A percentile compares a stretch with the other conserved stretches of the same genome.
phyloP scores from a whole-genome alignment of 1,140 invertebrate species.

The Ostrea denselamellosa region DNA sequence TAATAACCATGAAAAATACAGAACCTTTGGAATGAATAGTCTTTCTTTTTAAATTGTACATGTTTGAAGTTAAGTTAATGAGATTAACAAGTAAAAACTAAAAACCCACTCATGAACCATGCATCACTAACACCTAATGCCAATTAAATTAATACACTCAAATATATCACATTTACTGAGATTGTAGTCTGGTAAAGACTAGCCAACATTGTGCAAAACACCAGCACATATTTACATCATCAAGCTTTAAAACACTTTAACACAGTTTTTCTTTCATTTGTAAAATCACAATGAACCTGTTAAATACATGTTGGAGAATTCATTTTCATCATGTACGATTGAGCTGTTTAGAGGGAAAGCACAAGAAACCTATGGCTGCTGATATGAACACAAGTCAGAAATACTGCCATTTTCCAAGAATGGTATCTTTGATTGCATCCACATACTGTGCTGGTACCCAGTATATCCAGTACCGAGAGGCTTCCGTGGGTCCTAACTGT shows the following conservation, averaged over 20 bases:
- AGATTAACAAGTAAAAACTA: background rate
- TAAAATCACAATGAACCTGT: background rate
- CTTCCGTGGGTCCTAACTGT: slow-evolving; percentile 76
- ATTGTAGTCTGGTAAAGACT: background rate
- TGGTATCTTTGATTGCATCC: slow-evolving; percentile 93
- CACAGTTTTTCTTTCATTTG: background rate
- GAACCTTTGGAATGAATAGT: background rate
- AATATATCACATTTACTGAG: slow-evolving; percentile 11
- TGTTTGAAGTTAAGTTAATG: background rate
- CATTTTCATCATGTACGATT: slow-evolving; percentile 8
- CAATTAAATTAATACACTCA: background rate
- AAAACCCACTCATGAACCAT: background rate
- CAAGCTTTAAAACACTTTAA: slow-evolving; percentile 1
- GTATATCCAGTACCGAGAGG: slow-evolving; percentile 90
- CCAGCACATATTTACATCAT: background rate
- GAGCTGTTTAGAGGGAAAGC: background rate
- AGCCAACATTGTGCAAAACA: background rate
- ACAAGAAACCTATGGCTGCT: background rate
- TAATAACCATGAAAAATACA: background rate
- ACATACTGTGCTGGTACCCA: slow-evolving; percentile 95
- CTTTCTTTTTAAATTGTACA: background rate
- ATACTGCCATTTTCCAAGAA: slow-evolving; percentile 92
- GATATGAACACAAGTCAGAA: slow-evolving; percentile 80
- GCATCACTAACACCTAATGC: slow-evolving; percentile 15
- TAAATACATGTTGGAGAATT: background rate